A percentile compares a stretch with the other conserved stretches of the same genome.
phyloP scores from a whole-genome alignment of 2,113 vertebrate species.

The Corvus moneduloides region DNA sequence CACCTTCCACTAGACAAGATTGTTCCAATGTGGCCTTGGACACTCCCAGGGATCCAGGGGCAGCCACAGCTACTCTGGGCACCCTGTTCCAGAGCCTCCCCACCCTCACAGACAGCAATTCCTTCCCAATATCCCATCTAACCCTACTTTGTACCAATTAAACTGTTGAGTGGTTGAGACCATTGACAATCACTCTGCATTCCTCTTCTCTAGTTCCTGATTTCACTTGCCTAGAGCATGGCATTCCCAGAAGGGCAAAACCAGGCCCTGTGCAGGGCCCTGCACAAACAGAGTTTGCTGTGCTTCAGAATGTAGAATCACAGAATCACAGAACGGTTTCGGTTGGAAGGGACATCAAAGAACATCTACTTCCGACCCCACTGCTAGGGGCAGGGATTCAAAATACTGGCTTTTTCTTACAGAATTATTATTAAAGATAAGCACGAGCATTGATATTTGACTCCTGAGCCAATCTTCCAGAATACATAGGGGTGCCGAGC shows the following conservation, averaged over 20 bases:
- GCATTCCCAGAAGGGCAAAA: neutral
- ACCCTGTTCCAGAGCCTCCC: neutral
- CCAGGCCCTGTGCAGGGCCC: neutral
- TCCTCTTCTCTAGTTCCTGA: neutral
- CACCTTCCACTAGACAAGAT: rapidly evolving
- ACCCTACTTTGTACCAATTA: neutral
- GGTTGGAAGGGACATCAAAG: neutral
- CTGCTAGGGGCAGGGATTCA: neutral
- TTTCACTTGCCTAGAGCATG: neutral
- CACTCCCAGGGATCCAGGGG: neutral
- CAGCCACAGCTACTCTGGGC: neutral
- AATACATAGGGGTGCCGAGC: rapidly evolving
- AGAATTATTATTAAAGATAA: neutral
- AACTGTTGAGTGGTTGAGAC: neutral
- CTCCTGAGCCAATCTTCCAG: neutral
- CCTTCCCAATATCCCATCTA: neutral
- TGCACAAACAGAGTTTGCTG: neutral
- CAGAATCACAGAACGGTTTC: neutral
- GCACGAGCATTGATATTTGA: neutral
- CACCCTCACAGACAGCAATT: neutral
- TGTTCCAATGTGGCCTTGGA: neutral
- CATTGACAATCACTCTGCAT: neutral
- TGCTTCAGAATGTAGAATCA: neutral
- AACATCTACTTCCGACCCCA: neutral
- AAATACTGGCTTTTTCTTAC: neutral